Percentiles rank a stretch among this genome's conserved stretches.
Evolutionary conservation across 2,888 invertebrate genomes (phyloP).

Genomic region (Plagiodera versicolora): DNA sequence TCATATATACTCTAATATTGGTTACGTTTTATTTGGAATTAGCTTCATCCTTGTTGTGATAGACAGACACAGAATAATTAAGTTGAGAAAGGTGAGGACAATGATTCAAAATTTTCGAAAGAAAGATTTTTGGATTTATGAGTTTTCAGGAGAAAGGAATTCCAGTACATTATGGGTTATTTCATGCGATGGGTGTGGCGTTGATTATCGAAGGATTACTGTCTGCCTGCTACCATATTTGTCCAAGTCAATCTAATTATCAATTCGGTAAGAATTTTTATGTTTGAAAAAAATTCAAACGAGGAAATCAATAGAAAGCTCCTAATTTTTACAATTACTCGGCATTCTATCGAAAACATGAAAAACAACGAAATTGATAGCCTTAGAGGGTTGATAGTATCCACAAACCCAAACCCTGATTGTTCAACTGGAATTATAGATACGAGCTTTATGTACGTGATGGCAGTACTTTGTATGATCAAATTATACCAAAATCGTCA

Average conservation of each 20-base stretch:
- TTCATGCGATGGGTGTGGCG: slow-evolving; percentile 84
- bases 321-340: too few relatives aligned
- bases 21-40: slow-evolving; percentile 77
- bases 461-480: slow-evolving; percentile 81
- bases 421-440: slow-evolving; percentile 61
- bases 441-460: slow-evolving; percentile 92
- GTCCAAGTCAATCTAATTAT: slow-evolving; percentile 87
- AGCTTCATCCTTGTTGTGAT: slow-evolving; percentile 74
- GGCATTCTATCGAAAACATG: too few relatives aligned
- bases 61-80: slow-evolving; percentile 54
- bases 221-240: slow-evolving; percentile 87
- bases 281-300: neutral
- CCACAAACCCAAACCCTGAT: neutral
- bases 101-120: too few relatives aligned
- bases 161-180: slow-evolving; percentile 78
- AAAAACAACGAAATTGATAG: too few relatives aligned
- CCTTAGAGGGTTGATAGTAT: neutral
- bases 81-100: slow-evolving; percentile 39
- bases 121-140: too few relatives aligned
- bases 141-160: slow-evolving; percentile 63
- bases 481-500: slow-evolving; percentile 87
- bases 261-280: slow-evolving; percentile 75
- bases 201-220: slow-evolving; percentile 84
- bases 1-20: slow-evolving; percentile 83
- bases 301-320: too few relatives aligned